These are phyloP conservation scores for Cryptoblepharus egeriae DNA, from an alignment of 2,797 vertebrate species.

Conservation along the genomic window DNA sequence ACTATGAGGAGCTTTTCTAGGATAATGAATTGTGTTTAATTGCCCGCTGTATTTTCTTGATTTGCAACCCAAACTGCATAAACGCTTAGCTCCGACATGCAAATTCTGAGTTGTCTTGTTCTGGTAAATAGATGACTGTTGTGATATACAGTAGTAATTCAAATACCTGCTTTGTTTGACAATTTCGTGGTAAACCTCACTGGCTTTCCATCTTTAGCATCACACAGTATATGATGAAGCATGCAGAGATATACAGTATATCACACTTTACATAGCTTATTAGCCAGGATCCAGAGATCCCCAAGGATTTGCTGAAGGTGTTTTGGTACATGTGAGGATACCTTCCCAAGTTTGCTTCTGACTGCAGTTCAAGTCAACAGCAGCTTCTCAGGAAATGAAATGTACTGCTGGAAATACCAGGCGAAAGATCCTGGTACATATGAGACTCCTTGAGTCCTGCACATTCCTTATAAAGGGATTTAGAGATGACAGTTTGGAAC, in stretches of 20 bases:
- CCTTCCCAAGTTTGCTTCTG: not conserved
- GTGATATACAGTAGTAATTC: conserved; percentile 20
- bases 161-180: conserved; percentile 25
- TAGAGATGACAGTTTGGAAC: not conserved
- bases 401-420: not conserved
- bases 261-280: not conserved
- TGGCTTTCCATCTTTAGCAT: not conserved
- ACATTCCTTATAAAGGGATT: not conserved
- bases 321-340: not conserved
- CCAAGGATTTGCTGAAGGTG: no score
- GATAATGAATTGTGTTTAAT: conserved; percentile 10
- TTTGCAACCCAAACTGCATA: conserved; percentile 11
- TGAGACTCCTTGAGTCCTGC: no score
- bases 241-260: not conserved
- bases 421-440: no score
- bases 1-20: not conserved
- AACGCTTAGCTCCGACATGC: conserved; percentile 38
- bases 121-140: conserved; percentile 37
- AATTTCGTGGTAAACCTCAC: conserved; percentile 9
- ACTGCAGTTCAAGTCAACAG: not conserved
- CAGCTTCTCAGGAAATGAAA: not conserved
- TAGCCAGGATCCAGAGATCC: not conserved
- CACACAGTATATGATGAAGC: not conserved
- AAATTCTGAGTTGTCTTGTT: conserved; percentile 38
- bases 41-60: conserved; percentile 14